These are phyloP conservation scores for Orthosia incerta DNA, from an alignment of 2,888 invertebrate genomes.

Conservation along the genomic window DNA sequence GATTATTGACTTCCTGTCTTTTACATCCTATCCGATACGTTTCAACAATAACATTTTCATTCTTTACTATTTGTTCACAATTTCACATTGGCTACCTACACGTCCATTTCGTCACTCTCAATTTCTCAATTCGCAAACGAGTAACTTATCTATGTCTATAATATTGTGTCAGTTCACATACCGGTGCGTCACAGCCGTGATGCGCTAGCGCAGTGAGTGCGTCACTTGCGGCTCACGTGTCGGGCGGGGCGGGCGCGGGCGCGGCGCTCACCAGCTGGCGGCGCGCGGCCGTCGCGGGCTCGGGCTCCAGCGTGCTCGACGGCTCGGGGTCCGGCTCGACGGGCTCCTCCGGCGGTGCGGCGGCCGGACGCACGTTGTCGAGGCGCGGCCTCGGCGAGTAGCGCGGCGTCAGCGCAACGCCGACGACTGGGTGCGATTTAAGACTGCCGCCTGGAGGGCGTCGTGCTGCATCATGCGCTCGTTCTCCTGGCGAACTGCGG, in stretches of 20 bases:
- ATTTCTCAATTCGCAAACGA: constrained; percentile 71
- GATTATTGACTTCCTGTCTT: constrained; percentile 82
- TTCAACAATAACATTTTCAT: constrained; percentile 88
- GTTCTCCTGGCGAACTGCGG: constrained; percentile 96
- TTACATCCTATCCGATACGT: constrained; percentile 80
- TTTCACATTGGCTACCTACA: constrained; percentile 87
- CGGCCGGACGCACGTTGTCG: constrained; percentile 87
- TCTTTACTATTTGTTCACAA: constrained; percentile 84
- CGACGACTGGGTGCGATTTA: constrained; percentile 91
- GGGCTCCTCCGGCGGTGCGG: constrained; percentile 87
- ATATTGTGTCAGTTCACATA: constrained; percentile 78
- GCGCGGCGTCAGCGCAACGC: constrained; percentile 90
- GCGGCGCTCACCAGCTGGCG: constrained; percentile 70
- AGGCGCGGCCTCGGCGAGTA: constrained; percentile 88
- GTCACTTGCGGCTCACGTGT: constrained; percentile 63
- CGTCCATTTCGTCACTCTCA: constrained; percentile 77
- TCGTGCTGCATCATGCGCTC: constrained; percentile 95
- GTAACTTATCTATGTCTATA: constrained; percentile 73
- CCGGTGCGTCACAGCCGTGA: constrained; percentile 70
- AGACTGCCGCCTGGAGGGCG: constrained; percentile 92
- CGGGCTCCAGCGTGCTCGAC: constrained; percentile 57
- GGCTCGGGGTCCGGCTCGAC: constrained; percentile 75
- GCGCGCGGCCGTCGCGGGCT: constrained; percentile 69
- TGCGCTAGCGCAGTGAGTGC: constrained; percentile 63
- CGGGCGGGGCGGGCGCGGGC: constrained; percentile 48